Percentiles rank a stretch among this genome's conserved stretches.
Evolutionary conservation across 2,797 vertebrate species (phyloP).

Genomic region (Crocodylus rhombifer): DNA sequence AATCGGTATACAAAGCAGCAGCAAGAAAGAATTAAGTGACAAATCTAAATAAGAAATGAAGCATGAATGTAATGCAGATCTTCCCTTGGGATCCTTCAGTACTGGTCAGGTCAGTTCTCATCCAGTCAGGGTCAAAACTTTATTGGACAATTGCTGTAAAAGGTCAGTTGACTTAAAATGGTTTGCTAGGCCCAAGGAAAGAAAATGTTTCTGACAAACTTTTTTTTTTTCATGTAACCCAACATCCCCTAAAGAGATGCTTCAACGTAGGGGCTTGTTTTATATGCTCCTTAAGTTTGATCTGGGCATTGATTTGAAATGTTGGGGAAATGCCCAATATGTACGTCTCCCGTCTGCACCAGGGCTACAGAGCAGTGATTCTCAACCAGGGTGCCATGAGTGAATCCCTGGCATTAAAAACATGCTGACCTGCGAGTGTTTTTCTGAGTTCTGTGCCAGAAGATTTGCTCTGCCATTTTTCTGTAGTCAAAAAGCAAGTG

Average conservation of each 20-base stretch:
- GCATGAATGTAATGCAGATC: rapidly evolving
- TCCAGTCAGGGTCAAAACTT: background rate
- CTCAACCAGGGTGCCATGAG: too few species aligned
- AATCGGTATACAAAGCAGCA: background rate
- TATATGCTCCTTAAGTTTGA: background rate
- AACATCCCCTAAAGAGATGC: background rate
- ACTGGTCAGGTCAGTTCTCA: background rate
- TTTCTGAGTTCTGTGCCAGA: too few species aligned
- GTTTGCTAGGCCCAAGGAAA: background rate
- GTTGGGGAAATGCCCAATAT: background rate
- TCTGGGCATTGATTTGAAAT: too few species aligned
- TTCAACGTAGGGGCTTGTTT: background rate
- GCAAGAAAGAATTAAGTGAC: background rate
- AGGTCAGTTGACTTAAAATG: background rate
- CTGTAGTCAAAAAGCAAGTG: background rate
- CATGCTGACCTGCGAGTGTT: too few species aligned
- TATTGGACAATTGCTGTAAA: background rate
- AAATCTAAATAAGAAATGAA: background rate
- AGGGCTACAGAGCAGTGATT: too few species aligned
- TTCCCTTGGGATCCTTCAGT: background rate
- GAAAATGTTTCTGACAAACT: background rate
- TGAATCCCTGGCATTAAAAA: too few species aligned
- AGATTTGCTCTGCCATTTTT: too few species aligned
- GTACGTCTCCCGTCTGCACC: background rate
- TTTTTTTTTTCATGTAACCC: background rate